Conservation (phyloP, 2,113 vertebrate genomes). For the Chloropsis hardwickii region DNA sequence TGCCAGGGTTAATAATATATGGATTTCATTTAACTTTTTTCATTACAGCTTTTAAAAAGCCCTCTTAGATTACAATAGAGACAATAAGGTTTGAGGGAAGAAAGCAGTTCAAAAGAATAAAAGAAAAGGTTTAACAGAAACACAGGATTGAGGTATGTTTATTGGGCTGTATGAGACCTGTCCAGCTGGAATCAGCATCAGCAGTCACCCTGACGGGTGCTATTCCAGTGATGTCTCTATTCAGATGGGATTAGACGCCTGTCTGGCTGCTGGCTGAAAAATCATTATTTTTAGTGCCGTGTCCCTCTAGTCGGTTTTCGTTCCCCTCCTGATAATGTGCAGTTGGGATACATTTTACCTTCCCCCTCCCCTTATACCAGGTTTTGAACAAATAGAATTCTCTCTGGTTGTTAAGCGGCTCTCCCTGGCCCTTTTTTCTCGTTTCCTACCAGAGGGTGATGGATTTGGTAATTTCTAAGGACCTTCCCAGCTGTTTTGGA, state of each 20-base stretch:
- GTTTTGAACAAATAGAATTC: conserved; percentile 40
- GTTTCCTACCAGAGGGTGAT: conserved; percentile 30
- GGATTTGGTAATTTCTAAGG: conserved; percentile 45
- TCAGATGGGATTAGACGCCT: conserved; percentile 60
- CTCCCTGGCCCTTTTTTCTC: conserved; percentile 6
- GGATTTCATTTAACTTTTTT: neutral
- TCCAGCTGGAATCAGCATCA: conserved; percentile 64
- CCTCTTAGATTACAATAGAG: neutral
- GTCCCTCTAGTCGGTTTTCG: neutral
- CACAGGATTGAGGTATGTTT: neutral
- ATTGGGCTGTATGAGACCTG: neutral
- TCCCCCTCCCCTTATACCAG: neutral
- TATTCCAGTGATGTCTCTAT: conserved; percentile 62
- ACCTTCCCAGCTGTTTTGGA: conserved; percentile 52
- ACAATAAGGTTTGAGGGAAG: neutral
- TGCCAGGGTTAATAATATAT: neutral
- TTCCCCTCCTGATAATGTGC: conserved; percentile 19
- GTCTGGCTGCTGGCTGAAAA: conserved; percentile 64
- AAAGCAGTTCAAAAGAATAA: neutral
- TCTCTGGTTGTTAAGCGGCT: conserved; percentile 40
- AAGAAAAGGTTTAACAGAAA: neutral
- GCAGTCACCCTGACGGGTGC: conserved; percentile 16
- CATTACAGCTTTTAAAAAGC: neutral
- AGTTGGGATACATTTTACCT: conserved; percentile 43
- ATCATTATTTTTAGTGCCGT: conserved; percentile 54